These are phyloP conservation scores for Tolmerus cingulatus DNA, from an alignment of 2,888 invertebrate genomes.

Conservation along the genomic window DNA sequence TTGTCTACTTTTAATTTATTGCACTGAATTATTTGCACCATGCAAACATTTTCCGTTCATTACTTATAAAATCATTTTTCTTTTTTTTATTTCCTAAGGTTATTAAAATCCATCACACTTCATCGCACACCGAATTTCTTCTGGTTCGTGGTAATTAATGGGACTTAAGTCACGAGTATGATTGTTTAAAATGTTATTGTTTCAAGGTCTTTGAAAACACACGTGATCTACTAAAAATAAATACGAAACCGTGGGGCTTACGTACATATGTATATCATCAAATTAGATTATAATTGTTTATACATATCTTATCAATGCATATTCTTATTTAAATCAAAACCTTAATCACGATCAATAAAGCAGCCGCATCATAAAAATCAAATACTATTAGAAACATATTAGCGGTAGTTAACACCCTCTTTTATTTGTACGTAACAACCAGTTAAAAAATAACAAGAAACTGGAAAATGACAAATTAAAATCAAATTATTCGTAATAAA, in stretches of 20 bases:
- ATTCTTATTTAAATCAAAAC: background rate
- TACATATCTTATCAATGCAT: background rate
- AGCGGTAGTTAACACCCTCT: too few species aligned
- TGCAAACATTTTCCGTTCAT: too few species aligned
- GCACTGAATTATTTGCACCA: too few species aligned
- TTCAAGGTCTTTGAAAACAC: background rate
- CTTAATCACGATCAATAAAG: too few species aligned
- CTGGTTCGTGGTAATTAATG: background rate
- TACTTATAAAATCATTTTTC: too few species aligned
- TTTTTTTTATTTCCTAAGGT: too few species aligned
- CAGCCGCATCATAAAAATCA: too few species aligned
- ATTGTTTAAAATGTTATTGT: background rate
- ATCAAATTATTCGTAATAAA: background rate
- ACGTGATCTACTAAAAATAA: background rate
- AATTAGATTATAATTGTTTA: background rate
- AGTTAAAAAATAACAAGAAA: background rate
- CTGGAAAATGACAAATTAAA: background rate
- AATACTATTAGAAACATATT: too few species aligned
- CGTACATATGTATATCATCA: background rate
- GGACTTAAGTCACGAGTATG: background rate
- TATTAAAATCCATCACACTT: too few species aligned
- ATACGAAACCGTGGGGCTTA: background rate
- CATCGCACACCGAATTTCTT: too few species aligned
- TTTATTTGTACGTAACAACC: too few species aligned
- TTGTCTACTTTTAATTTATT: too few species aligned